Percentiles rank a stretch among this genome's conserved stretches.
Evolutionary conservation across 1,140 invertebrate species (phyloP).

Genomic region (Drosophila navojoa): DNA sequence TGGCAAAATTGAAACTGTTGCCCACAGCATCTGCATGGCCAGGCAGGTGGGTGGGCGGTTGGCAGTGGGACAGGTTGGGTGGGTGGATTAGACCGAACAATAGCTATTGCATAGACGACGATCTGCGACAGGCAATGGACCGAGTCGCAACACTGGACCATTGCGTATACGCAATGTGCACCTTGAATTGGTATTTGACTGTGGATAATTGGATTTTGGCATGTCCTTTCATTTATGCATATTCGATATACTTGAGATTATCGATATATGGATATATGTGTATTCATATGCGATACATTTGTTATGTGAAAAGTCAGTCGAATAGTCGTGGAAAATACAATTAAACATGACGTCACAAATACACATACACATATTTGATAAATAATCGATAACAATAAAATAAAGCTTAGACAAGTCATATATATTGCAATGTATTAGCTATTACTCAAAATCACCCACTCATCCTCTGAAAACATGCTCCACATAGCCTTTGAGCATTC

Average conservation of each 20-base stretch:
- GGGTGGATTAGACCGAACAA: neutral
- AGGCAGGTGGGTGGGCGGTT: neutral
- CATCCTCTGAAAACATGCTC: too few relatives aligned
- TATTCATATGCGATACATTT: too few relatives aligned
- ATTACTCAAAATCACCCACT: too few relatives aligned
- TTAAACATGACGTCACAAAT: too few relatives aligned
- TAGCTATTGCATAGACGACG: neutral
- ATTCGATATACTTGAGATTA: neutral
- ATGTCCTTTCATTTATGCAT: neutral
- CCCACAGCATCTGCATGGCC: conserved; percentile 5
- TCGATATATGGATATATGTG: too few relatives aligned
- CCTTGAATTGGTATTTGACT: neutral
- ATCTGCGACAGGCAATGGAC: conserved; percentile 1
- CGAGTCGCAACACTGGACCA: neutral
- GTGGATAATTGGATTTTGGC: too few relatives aligned
- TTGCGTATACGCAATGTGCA: conserved; percentile 55
- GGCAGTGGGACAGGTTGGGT: neutral
- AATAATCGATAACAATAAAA: too few relatives aligned
- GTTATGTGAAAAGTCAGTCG: too few relatives aligned
- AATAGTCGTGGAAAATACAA: too few relatives aligned
- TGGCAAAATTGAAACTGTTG: conserved; percentile 43
- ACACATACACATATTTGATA: neutral
- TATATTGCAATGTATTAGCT: too few relatives aligned
- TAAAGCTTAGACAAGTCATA: too few relatives aligned
- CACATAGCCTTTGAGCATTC: too few relatives aligned